Percentiles rank a stretch among this genome's conserved stretches.
Conservation (phyloP, 2,797 vertebrate genomes). For the Siniperca undulata region DNA sequence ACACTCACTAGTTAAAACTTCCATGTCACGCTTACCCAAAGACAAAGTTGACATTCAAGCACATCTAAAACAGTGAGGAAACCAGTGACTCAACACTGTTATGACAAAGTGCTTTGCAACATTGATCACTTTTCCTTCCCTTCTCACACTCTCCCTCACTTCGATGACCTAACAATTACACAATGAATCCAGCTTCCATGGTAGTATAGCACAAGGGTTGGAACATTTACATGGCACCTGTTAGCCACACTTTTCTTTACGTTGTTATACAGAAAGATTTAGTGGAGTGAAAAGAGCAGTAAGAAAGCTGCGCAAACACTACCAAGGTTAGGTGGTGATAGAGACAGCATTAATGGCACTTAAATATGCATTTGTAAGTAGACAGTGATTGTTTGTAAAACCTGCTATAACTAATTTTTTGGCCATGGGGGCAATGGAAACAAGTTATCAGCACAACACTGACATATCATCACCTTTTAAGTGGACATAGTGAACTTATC, state of each 20-base stretch:
- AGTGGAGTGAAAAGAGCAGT: background rate
- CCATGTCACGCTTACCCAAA: background rate
- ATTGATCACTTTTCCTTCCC: background rate
- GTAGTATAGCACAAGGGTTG: too few species aligned
- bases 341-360: background rate
- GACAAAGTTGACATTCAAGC: too few species aligned
- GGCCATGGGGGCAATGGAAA: too few species aligned
- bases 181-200: background rate
- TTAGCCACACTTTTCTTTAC: background rate
- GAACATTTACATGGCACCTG: background rate
- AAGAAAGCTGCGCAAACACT: background rate
- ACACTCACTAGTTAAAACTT: background rate
- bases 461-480: too few species aligned
- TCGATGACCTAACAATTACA: background rate
- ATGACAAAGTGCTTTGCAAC: background rate
- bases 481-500: too few species aligned
- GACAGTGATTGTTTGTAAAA: too few species aligned
- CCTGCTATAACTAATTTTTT: too few species aligned
- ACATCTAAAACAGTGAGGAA: background rate
- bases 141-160: background rate
- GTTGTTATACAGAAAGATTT: background rate
- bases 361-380: too few species aligned
- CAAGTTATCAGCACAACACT: too few species aligned
- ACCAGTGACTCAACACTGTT: background rate
- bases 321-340: too few species aligned